Percentiles rank a stretch among this genome's conserved stretches.
Evolutionary conservation across 2,113 vertebrate species (phyloP).

Genomic region (Bujurquina vittata): DNA sequence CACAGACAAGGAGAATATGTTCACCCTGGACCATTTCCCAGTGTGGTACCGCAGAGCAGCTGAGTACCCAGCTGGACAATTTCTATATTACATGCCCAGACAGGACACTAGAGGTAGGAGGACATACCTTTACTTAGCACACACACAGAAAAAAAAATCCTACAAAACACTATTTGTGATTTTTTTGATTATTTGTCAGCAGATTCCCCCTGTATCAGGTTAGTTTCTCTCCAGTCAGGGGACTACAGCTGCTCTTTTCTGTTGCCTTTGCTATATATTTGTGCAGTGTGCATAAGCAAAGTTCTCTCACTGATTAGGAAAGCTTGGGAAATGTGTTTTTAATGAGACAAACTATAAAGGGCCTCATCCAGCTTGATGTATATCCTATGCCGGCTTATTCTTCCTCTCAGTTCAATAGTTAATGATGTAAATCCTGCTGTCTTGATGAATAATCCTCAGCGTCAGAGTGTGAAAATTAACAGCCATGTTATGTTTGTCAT

Average conservation of each 20-base stretch:
- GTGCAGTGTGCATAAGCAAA: neutral
- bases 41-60: constrained; percentile 94
- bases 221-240: neutral
- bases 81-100: constrained; percentile 87
- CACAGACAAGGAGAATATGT: constrained; percentile 88
- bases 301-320: neutral
- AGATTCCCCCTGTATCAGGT: neutral
- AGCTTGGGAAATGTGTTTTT: neutral
- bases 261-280: neutral
- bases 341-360: neutral
- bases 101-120: constrained; percentile 85
- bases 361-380: neutral
- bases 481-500: constrained; percentile 10
- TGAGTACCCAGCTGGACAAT: constrained; percentile 87
- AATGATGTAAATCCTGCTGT: neutral
- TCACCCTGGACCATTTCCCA: constrained; percentile 94
- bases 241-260: neutral
- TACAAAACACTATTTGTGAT: neutral
- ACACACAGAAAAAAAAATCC: neutral
- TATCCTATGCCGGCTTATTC: neutral
- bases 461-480: constrained; percentile 17
- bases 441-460: neutral
- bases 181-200: constrained; percentile 4
- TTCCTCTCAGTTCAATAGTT: neutral
- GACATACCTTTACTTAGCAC: constrained; percentile 10